Evolutionary conservation across 2,888 invertebrate genomes (phyloP), one percentile per base, ranked within the genome.

Genomic region (Teleiodes luculella): DNA sequence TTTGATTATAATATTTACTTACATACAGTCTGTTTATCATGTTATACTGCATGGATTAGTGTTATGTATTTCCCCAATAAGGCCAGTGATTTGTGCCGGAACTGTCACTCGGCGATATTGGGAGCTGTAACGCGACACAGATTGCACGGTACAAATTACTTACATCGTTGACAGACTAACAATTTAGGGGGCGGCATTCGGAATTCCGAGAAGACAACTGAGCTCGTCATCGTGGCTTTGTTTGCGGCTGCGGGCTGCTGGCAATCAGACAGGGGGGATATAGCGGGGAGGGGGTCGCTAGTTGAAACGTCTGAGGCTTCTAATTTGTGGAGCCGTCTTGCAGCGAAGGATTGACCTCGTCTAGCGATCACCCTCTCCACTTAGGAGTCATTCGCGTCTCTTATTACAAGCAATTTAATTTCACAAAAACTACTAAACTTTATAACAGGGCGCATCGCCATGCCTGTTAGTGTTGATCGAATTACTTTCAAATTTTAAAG

Each of bases 291-390:
- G 63, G 61, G 66, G 64, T 64, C 67, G 74, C 76, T 78, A 75
- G 75, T 76, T 76, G 75, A 77, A 80, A 77, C 72, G 77, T 80
- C 80, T 79, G 63, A 69, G 73, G 70, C 72, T 78, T 80, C 78
- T 80, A 84, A 85, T 83, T 83, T 82, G 74, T 68, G 68, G 72
- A 77, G 74, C 70, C 67, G 66, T 66, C 70, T 62, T 70, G 62
- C 66, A 67, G 66, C 71, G 65, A 66, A 68, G 68, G 71, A 43
- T 74, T 78, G 79, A 79, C 81, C 80, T 77, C 74, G 72, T 68
- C 68, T 66, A 63, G 61, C 62, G 60, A 71, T 65, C 70, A 63
- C 66, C 68, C 60, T 58, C 62, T 68, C 60, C 57, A 62, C 61
- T 65, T 62, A 62, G 64, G 68, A 66, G 75, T 70, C 65, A 69